Percentiles rank a stretch among this genome's conserved stretches.
Evolutionary conservation across 2,888 invertebrate genomes (phyloP).

Genomic region (Hypolimnas misippus): DNA sequence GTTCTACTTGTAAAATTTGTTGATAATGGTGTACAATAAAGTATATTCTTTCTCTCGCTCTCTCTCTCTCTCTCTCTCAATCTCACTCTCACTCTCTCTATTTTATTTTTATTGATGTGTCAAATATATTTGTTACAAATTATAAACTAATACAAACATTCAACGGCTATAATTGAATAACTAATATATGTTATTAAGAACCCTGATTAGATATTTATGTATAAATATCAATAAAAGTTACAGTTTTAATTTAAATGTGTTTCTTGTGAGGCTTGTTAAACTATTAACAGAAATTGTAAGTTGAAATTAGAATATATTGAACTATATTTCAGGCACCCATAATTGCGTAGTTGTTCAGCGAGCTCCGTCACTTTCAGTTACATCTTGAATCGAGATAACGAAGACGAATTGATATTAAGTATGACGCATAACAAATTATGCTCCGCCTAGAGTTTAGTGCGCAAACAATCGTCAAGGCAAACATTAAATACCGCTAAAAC

Average conservation of each 20-base stretch:
- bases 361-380: constrained; percentile 45
- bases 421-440: constrained; percentile 56
- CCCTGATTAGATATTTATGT: too few species aligned
- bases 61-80: too few species aligned
- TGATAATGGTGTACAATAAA: too few species aligned
- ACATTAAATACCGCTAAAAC: not conserved
- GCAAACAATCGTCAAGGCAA: constrained; percentile 26
- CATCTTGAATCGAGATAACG: constrained; percentile 48
- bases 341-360: constrained; percentile 42
- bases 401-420: constrained; percentile 53
- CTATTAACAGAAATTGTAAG: not conserved
- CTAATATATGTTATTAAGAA: too few species aligned
- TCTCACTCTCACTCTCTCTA: too few species aligned
- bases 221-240: not conserved
- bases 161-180: too few species aligned
- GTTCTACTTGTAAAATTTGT: too few species aligned
- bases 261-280: not conserved
- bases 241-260: not conserved
- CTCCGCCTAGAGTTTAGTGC: constrained; percentile 34
- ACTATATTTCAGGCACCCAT: constrained; percentile 37
- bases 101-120: too few species aligned
- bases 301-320: constrained; percentile 21
- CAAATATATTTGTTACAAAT: too few species aligned
- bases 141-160: too few species aligned
- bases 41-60: too few species aligned